Evolutionary conservation across 2,797 vertebrate species (phyloP).

Genomic region (Chlorospingus flavigularis): DNA sequence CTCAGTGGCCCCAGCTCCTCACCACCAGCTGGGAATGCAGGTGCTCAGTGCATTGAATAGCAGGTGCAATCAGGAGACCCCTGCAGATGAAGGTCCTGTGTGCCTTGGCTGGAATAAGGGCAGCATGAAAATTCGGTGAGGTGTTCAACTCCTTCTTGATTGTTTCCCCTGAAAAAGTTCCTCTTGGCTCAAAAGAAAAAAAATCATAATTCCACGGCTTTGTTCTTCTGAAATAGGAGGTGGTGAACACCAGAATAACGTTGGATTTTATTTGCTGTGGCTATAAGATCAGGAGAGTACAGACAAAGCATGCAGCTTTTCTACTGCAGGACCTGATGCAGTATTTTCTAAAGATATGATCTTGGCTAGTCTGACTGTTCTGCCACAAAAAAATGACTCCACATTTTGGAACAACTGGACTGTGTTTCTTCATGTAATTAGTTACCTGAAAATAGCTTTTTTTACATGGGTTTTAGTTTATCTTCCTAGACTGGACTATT

Average conservation of each 20-base stretch:
- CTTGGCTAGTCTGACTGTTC: not conserved
- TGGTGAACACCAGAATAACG: not conserved
- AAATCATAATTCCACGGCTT: not conserved
- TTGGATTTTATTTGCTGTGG: not conserved
- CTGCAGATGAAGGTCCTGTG: not conserved
- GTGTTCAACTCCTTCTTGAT: not conserved
- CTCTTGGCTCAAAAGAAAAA: not conserved
- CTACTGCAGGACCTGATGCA: not conserved
- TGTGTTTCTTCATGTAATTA: not conserved
- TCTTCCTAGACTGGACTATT: not conserved
- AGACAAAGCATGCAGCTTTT: not conserved
- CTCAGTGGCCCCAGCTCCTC: not conserved
- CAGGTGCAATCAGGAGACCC: not conserved
- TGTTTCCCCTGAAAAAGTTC: not conserved
- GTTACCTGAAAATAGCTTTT: conserved; percentile 4
- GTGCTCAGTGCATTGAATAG: not conserved
- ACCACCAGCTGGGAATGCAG: not conserved
- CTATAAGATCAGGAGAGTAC: not conserved
- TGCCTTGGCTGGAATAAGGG: not conserved
- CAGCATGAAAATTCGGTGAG: not conserved
- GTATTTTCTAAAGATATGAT: not conserved
- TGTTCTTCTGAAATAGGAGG: not conserved
- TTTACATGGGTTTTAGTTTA: not conserved
- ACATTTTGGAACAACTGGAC: not conserved
- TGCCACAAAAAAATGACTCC: not conserved